A percentile compares a stretch with the other conserved stretches of the same genome.
Conservation (phyloP, 1,140 invertebrate species). For the Ostrea edulis region DNA sequence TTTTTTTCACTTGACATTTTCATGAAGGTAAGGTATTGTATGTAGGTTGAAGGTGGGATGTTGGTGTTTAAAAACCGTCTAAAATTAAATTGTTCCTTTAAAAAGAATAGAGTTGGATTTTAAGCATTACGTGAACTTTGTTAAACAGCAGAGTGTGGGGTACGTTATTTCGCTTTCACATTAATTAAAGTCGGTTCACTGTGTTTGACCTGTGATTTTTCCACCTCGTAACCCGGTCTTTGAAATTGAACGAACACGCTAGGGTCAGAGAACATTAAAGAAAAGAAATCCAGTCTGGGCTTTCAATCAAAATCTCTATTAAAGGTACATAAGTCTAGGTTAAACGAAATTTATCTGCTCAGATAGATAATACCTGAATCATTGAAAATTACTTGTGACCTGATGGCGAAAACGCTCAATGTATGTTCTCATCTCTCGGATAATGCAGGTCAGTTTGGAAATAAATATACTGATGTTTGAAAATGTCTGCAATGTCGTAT, state of each 20-base stretch:
- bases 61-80: neutral
- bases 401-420: neutral
- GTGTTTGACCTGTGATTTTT: constrained; percentile 9
- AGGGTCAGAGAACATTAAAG: constrained; percentile 7
- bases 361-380: constrained; percentile 30
- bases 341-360: constrained; percentile 2
- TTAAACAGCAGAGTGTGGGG: neutral
- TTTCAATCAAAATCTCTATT: constrained; percentile 7
- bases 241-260: neutral
- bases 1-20: constrained; percentile 3
- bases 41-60: constrained; percentile 5
- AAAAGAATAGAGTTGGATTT: neutral
- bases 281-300: neutral
- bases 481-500: constrained; percentile 22
- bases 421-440: neutral
- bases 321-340: neutral
- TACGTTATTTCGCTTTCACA: neutral
- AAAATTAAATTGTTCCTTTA: constrained; percentile 16
- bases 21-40: neutral
- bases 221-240: neutral
- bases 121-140: constrained; percentile 8
- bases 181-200: constrained; percentile 4
- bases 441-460: constrained; percentile 10
- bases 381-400: neutral
- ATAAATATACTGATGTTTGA: constrained; percentile 34